Evolutionary conservation across 2,113 vertebrate genomes (phyloP).

Genomic region (Gallinago paraguaiae): DNA sequence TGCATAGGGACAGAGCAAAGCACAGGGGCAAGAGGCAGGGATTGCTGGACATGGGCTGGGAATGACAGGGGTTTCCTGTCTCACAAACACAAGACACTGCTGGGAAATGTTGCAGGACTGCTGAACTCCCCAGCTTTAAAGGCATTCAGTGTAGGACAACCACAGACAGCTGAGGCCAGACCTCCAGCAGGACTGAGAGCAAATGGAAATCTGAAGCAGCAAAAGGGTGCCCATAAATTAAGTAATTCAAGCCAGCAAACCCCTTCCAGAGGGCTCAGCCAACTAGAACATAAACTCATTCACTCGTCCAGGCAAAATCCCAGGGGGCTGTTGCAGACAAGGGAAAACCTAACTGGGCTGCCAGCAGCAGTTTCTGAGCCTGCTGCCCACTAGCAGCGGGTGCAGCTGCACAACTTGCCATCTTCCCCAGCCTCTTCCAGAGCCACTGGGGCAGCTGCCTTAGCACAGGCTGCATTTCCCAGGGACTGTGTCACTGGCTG

Average conservation of each 20-base stretch:
- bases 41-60: neutral
- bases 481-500: neutral
- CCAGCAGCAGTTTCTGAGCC: neutral
- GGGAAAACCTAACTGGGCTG: neutral
- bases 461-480: neutral
- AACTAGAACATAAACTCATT: neutral
- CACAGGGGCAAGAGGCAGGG: neutral
- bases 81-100: accelerated
- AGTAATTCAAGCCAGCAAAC: constrained; percentile 26
- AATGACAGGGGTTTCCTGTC: neutral
- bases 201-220: neutral
- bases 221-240: neutral
- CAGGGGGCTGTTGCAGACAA: neutral
- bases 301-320: constrained; percentile 7
- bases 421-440: neutral
- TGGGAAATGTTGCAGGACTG: neutral
- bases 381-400: neutral
- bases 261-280: constrained; percentile 20
- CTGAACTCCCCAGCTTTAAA: neutral
- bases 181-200: neutral
- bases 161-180: neutral
- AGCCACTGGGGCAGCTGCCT: neutral
- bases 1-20: neutral
- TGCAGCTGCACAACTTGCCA: neutral
- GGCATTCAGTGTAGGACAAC: accelerated